Evolutionary conservation across 2,113 vertebrate genomes (phyloP), one percentile per base, ranked within the genome.

Genomic region (Carettochelys insculpta): DNA sequence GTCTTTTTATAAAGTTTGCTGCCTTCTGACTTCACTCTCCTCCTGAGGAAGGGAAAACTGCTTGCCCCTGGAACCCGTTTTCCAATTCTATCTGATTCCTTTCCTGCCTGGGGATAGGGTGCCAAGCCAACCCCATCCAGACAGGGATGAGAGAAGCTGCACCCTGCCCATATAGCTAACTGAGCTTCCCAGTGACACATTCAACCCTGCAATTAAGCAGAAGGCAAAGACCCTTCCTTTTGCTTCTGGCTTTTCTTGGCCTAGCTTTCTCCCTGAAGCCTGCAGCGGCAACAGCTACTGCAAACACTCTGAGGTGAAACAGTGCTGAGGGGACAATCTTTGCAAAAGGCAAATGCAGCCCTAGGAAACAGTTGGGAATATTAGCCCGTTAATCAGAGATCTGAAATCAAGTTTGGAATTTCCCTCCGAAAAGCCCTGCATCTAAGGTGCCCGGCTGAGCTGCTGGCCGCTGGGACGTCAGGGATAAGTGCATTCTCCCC

Each of bases 391-490:
- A 95, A 90, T 96, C 94, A 95, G 83, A 86, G 92, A 89, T 0
- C 0, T 96, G 94, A 95, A 85, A 75, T 95, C 94, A 96, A 92
- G 82, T 82, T 4, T 83, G 38, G 80, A 89, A 81, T 87, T 85
- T 94, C 92, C 92, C 81, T 90, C 79, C 85, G 77, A 90, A 89
- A 89, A 82, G 50, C 61, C 71, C 91, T 45, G 38, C 61, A 89
- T 41, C 58, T 38, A 71, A 93, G 90, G 38, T n/a, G 52, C 80
- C 71, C 8, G 52, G 56, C 27, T 45, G 71, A 80, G 54, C 88
- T 56, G 85, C 87, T 5, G 77, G 83, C 47, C 11, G 17, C 24
- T 71, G 17, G 52, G 31, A 8, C 61, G 54, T 45, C 82, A 14
- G 3, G 47, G 5, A 38, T 54, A 19, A 54, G 58, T 47, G 24